Evolutionary conservation across 2,113 vertebrate species (phyloP).

Genomic region (Psittacus erithacus): DNA sequence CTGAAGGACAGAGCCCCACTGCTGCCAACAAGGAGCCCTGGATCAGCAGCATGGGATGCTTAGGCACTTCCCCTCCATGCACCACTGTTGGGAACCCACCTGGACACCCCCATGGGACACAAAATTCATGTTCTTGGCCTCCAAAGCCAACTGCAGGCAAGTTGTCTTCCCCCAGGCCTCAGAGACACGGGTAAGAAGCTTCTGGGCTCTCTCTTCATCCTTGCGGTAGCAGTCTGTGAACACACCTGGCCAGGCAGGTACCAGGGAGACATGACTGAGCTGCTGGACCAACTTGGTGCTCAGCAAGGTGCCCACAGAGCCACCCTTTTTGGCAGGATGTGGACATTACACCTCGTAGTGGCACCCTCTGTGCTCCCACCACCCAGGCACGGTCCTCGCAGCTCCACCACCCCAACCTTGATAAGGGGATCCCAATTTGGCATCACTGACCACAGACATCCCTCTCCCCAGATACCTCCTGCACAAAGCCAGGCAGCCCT

Average conservation of each 20-base stretch:
- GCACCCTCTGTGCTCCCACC: background rate
- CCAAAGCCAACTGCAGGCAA: conserved; percentile 87
- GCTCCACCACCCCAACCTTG: fast-evolving
- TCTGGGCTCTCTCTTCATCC: conserved; percentile 84
- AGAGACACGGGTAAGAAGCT: conserved; percentile 84
- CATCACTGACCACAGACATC: background rate
- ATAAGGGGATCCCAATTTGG: fast-evolving
- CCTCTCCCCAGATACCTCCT: background rate
- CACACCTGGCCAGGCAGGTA: conserved; percentile 68
- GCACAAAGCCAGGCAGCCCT: background rate
- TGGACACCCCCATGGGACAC: conserved; percentile 92
- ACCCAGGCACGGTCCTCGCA: fast-evolving
- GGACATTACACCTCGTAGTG: background rate
- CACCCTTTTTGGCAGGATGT: background rate
- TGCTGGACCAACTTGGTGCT: background rate
- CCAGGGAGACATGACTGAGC: background rate
- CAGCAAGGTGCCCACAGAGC: background rate
- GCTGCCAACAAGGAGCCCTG: background rate
- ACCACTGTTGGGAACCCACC: conserved; percentile 70
- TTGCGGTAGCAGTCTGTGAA: conserved; percentile 88
- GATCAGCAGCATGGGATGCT: background rate
- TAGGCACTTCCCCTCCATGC: background rate
- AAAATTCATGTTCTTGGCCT: conserved; percentile 90
- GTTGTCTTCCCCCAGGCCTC: conserved; percentile 90
- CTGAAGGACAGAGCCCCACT: background rate